Evolutionary conservation across 1,140 invertebrate species (phyloP), one percentile per base, ranked within the genome.

Genomic region (Forficula auricularia): DNA sequence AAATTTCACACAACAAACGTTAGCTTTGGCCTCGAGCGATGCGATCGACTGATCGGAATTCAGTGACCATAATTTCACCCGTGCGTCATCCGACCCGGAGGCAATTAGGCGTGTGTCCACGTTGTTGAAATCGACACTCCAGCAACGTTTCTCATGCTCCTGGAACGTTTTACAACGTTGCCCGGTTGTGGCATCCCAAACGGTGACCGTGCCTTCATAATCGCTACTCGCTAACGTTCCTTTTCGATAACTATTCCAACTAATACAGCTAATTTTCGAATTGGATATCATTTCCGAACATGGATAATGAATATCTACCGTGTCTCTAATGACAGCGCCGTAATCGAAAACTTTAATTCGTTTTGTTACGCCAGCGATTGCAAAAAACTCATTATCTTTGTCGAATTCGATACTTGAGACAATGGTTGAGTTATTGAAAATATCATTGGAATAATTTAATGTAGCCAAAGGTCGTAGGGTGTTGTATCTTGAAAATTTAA

Each of bases 381-480:
- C 91, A 65, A 97, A 95, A 62, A 80, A 89, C 64, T 96, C 90
- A 58, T 86, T 83, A 59, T 96, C 90, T 61, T 91, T 88, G 56
- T 97, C 90, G 64, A 97, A 97, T 62, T 96, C 91, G 50, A 97
- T 94, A 50, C 86, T 90, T 7, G 89, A 94, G 0, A 95, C 90
- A 53, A 96, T 96, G 16, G 85, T 92, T 1, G 87, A 86, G 55
- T 79, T 81, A 54, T 84, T 87, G 52, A 81, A 78, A 13, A 85
- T 74, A 61, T 95, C 90, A 51, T 75, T 82, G 33, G 86, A 85
- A 59, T 95, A 96, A 50, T 86, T 87, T 2, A 96, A 63, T 1
- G 87, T 88, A 1, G 88, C 86, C 8, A 95, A 63, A 10, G 82
- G 74, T 19, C 81, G 65, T 38, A 94, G 64, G 2, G 75, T 72